These are phyloP conservation scores for Alethe castanea DNA, from an alignment of 2,113 vertebrate species.

Conservation along the genomic window DNA sequence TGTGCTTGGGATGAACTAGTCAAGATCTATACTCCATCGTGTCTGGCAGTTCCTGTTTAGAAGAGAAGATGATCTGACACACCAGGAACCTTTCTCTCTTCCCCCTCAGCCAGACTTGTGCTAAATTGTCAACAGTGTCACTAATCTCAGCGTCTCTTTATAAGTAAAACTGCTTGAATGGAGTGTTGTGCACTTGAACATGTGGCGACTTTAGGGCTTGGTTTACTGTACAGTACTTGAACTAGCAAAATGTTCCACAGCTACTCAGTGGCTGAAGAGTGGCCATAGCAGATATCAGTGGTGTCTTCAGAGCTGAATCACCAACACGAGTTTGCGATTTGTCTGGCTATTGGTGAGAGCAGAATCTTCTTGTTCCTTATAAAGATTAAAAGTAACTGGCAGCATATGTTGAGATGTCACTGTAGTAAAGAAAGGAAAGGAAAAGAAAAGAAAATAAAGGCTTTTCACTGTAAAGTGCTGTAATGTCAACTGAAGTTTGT, in stretches of 20 bases:
- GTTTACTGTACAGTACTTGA: neutral
- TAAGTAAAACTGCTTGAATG: neutral
- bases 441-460: neutral
- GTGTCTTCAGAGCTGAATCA: neutral
- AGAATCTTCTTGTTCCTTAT: slow-evolving; percentile 22
- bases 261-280: neutral
- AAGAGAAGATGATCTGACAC: neutral
- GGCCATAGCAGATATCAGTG: neutral
- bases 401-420: neutral
- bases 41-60: slow-evolving; percentile 73
- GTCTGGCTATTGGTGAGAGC: neutral
- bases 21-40: slow-evolving; percentile 88
- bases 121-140: neutral
- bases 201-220: neutral
- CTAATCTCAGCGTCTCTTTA: neutral
- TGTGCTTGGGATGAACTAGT: slow-evolving; percentile 97
- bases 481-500: neutral
- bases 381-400: slow-evolving; percentile 12
- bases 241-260: neutral
- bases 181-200: neutral
- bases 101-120: neutral
- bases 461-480: neutral
- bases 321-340: neutral
- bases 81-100: neutral
- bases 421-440: neutral